Base-by-base conservation (phyloP, 2,797 vertebrate species). In the Micromesistius poutassou region DNA sequence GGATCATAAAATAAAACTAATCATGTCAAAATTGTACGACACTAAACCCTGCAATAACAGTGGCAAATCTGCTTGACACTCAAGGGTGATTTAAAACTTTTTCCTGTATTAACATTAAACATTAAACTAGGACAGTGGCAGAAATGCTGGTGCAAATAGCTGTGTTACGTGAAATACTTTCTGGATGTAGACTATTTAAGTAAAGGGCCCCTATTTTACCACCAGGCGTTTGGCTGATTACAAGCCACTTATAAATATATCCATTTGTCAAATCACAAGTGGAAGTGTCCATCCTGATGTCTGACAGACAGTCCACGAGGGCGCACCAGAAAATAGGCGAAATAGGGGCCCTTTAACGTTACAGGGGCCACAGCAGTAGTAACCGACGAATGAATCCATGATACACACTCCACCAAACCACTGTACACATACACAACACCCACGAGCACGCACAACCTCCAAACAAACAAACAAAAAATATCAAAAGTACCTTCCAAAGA, bases 401-500 rank as follows among this genome's bases (percentile, higher is more conserved):
- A 68, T 12, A 68, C 4, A 28, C 62, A 28, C 62, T 12, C 62
- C 25, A 68, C 62, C 0, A 68, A 25, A 68, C 55, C 62, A 28
- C 62, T 62, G 55, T 62, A 68, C 62, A 28, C 62, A 68, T n/a
- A 68, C 7, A 68, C 62, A 10, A 68, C 62, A 68, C 16, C 82
- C 66, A 80, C 75, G 13, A 38, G 62, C 75, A 76, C 25, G 5
- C 10, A 22, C 30, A 40, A 35, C 7, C 62, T 36, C n/a, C 5
- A 16, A 12, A 75, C 71, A 71, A 73, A 81, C 73, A 85, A 73
- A 85, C 68, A 89, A 77, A 84, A 79, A 72, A 76, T 71, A 33
- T 16, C 70, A 16, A 19, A 31, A 30, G 22, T 70, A 81, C 75
- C 83, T 89, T 89, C 86, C 89, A 89, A 75, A 30, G 73, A 87